A percentile compares a stretch with the other conserved stretches of the same genome.
Evolutionary conservation across 2,888 invertebrate genomes (phyloP).

Genomic region (Pantelozetes paolii): DNA sequence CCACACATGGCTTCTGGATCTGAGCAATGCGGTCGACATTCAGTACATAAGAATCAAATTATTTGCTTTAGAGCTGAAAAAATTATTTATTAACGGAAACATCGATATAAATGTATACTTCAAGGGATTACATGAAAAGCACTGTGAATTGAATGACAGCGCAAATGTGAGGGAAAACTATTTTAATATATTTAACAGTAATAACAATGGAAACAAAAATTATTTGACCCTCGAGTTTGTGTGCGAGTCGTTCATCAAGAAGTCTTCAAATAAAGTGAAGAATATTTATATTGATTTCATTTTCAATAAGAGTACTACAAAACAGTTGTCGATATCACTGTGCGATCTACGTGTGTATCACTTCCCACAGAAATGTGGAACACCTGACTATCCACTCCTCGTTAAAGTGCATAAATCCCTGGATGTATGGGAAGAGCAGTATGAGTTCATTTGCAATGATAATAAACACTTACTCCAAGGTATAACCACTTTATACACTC

Average conservation of each 20-base stretch:
- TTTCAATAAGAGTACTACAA: background rate
- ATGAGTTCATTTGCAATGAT: constrained; percentile 6
- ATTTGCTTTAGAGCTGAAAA: background rate
- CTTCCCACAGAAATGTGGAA: background rate
- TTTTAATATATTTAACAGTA: background rate
- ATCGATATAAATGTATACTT: background rate
- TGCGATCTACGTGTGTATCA: constrained; percentile 16
- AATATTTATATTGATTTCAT: background rate
- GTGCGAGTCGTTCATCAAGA: background rate
- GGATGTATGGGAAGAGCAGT: background rate
- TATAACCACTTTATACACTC: background rate
- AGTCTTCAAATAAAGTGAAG: background rate
- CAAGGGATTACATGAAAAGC: background rate
- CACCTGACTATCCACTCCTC: background rate
- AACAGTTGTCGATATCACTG: background rate
- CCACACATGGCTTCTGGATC: background rate
- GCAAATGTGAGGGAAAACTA: background rate
- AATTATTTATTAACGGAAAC: background rate
- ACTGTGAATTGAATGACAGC: background rate
- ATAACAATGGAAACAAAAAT: background rate
- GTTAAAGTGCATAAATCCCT: background rate
- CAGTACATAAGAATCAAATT: constrained; percentile 9
- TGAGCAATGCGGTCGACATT: background rate
- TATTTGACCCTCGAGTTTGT: constrained; percentile 7
- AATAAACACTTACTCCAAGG: constrained; percentile 20